These are phyloP conservation scores for Enteromius unitaeniatus DNA, from an alignment of 2,797 vertebrate species.

Conservation along the genomic window DNA sequence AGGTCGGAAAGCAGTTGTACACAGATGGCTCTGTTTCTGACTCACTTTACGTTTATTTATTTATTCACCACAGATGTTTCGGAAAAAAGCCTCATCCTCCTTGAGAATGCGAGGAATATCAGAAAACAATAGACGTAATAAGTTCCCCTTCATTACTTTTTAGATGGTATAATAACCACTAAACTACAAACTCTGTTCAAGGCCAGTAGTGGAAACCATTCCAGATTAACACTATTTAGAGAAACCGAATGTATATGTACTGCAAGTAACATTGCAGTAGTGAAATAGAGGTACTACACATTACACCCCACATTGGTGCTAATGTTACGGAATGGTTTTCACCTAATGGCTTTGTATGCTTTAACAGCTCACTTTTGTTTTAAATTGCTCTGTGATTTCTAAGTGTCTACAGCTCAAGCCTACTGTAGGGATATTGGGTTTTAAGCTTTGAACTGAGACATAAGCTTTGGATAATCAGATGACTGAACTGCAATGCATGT, in stretches of 20 bases:
- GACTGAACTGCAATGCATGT: conserved; percentile 56
- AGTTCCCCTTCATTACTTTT: conserved; percentile 69
- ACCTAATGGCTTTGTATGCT: conserved; percentile 68
- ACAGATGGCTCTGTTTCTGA: conserved; percentile 55
- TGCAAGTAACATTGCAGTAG: background rate
- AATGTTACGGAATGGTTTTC: conserved; percentile 64
- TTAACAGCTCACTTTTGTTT: conserved; percentile 60
- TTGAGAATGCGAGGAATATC: conserved; percentile 84
- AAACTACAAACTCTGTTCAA: conserved; percentile 60
- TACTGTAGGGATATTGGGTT: conserved; percentile 29
- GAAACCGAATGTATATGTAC: background rate
- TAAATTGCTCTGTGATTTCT: conserved; percentile 38
- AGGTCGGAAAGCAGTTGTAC: conserved; percentile 51
- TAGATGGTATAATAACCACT: conserved; percentile 64
- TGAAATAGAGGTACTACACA: background rate
- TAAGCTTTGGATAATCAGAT: conserved; percentile 45
- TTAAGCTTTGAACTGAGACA: conserved; percentile 43
- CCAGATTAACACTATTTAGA: conserved; percentile 1
- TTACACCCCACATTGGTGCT: background rate
- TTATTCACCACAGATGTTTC: conserved; percentile 80
- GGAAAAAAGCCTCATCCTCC: conserved; percentile 83
- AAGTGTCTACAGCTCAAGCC: conserved; percentile 47
- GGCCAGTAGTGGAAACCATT: conserved; percentile 70
- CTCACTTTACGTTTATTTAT: conserved; percentile 68
- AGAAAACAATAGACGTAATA: conserved; percentile 81